Evolutionary conservation across 2,888 invertebrate genomes (phyloP).

Genomic region (Neocrepidodera transversa): DNA sequence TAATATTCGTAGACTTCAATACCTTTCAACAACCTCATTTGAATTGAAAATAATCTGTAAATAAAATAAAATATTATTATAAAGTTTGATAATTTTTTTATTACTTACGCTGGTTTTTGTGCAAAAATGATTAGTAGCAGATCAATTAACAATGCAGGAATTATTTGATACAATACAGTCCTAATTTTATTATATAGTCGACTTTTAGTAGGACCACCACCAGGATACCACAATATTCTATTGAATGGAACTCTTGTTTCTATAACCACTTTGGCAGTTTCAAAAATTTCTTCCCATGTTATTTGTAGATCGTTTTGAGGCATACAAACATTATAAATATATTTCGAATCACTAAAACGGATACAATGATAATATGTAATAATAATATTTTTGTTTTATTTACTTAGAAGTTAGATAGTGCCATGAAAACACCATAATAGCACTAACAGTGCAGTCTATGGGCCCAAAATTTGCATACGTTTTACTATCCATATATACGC

Average conservation of each 20-base stretch:
- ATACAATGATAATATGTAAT: too few species aligned
- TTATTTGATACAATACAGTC: constrained; percentile 85
- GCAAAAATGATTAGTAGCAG: constrained; percentile 78
- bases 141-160: constrained; percentile 90
- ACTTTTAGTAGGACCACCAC: constrained; percentile 84
- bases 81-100: neutral
- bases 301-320: constrained; percentile 55
- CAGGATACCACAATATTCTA: constrained; percentile 82
- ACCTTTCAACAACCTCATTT: constrained; percentile 76
- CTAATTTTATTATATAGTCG: constrained; percentile 80
- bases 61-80: neutral
- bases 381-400: constrained; percentile 3
- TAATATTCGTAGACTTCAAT: constrained; percentile 91
- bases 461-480: constrained; percentile 75
- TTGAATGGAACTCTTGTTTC: constrained; percentile 82
- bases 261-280: constrained; percentile 78
- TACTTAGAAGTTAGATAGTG: constrained; percentile 53
- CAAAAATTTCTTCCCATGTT: constrained; percentile 89
- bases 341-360: constrained; percentile 33
- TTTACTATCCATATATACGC: constrained; percentile 76
- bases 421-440: constrained; percentile 77
- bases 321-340: constrained; percentile 42
- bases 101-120: constrained; percentile 82
- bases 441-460: constrained; percentile 81
- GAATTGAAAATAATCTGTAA: constrained; percentile 31